These are phyloP conservation scores for Corydoras sp. DNA, from an alignment of 2,113 vertebrate genomes.

Conservation along the genomic window DNA sequence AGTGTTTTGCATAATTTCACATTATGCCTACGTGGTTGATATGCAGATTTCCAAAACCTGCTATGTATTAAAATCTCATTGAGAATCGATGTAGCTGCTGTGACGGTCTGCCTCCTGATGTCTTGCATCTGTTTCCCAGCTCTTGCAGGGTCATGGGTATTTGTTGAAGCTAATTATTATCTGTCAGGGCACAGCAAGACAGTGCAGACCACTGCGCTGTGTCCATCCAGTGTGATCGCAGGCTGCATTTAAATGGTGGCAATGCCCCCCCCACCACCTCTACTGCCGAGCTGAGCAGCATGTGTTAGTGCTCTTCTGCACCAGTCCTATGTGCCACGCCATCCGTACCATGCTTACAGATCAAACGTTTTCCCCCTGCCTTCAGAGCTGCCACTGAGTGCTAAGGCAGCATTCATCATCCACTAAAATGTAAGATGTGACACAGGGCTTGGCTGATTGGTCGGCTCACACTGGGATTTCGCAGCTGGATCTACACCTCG, in stretches of 20 bases:
- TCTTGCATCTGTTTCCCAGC: constrained; percentile 46
- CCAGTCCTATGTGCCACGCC: constrained; percentile 52
- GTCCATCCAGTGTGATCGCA: constrained; percentile 55
- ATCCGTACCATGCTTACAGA: constrained; percentile 62
- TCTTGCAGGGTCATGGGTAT: constrained; percentile 50
- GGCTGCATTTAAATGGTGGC: constrained; percentile 64
- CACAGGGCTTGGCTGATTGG: constrained; percentile 57
- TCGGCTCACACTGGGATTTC: constrained; percentile 60
- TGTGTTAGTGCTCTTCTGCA: constrained; percentile 25
- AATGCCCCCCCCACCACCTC: constrained; percentile 38
- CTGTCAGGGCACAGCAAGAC: constrained; percentile 49
- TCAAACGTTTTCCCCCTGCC: constrained; percentile 40
- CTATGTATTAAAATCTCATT: constrained; percentile 10
- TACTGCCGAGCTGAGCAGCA: constrained; percentile 26
- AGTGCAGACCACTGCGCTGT: constrained; percentile 44
- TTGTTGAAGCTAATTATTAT: constrained; percentile 50
- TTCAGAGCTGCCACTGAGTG: constrained; percentile 57
- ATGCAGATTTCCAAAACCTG: constrained; percentile 11
- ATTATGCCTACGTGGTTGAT: not conserved
- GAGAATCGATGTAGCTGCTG: constrained; percentile 14
- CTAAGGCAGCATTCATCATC: constrained; percentile 71
- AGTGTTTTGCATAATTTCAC: constrained; percentile 1
- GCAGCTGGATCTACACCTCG: not conserved
- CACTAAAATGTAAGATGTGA: constrained; percentile 60
- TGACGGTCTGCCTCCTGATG: constrained; percentile 44